Evolutionary conservation across 2,888 invertebrate genomes (phyloP), one percentile per base, ranked within the genome.

Genomic region (Oligia strigilis): DNA sequence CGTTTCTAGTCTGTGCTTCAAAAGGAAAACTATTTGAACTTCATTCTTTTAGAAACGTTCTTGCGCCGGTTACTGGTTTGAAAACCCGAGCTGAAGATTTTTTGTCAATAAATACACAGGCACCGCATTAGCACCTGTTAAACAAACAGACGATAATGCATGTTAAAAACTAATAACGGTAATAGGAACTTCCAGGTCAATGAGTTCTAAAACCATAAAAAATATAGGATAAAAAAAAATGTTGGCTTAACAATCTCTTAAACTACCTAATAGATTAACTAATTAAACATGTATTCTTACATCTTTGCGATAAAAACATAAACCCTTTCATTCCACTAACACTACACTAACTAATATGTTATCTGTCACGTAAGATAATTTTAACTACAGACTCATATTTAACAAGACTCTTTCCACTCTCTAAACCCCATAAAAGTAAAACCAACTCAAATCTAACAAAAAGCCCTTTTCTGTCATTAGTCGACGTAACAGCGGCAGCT

Each of bases 1-100:
- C 84, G 40, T 78, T 78, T 87, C 77, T 75, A 55, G 67, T 40
- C 19, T 55, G 67, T 69, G 43, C 46, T 64, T 55, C 49, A 36
- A 49, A 77, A 62, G 17, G 49, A 49, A 79, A 72, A 66, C 17
- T 11, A 8, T 40, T 40, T 46, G 36, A 19, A 17, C 19, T 40
- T 55, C n/a, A 40, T 40, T 72, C 23, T 58, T 75, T 58, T 4
- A 9, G 2, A 9, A 40, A 43, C 6, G 5, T 23, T 71, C 43
- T 36, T 58, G 29, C 75, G 43, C 29, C 29, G 29, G 29, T 29
- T 29, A 0, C 43, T 46, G 29, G 29, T 49, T 43, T 62, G 43
- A 19, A 60, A 72, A 13, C 19, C 4, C 0, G n/a, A 62, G 13
- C 17, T 4, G 11, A n/a, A n/a, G 23, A 49, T 17, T 72, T 40